Evolutionary conservation across 2,888 invertebrate genomes (phyloP).

Genomic region (Barypeithes pellucidus): DNA sequence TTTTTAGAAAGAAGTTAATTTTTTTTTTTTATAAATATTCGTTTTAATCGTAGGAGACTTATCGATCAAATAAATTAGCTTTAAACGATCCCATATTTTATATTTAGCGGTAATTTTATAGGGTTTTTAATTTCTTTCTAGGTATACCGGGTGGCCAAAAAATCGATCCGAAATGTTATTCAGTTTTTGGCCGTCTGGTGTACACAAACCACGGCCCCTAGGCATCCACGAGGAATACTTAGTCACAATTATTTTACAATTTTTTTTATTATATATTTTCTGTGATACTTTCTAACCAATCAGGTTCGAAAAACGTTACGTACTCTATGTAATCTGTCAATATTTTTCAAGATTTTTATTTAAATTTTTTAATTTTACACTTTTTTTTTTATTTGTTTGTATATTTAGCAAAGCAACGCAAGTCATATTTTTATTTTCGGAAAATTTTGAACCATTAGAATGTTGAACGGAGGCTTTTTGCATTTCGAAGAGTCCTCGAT

Average conservation of each 20-base stretch:
- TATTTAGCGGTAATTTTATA: background rate
- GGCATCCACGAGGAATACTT: conserved; percentile 39
- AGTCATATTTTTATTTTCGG: conserved; percentile 41
- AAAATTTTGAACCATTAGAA: conserved; percentile 18
- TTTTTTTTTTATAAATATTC: background rate
- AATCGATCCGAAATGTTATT: background rate
- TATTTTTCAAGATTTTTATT: conserved; percentile 53
- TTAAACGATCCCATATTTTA: background rate
- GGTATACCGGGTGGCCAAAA: background rate
- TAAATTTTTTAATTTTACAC: conserved; percentile 51
- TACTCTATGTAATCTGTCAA: conserved; percentile 46
- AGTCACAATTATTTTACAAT: conserved; percentile 53
- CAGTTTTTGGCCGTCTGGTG: background rate
- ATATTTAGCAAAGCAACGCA: conserved; percentile 38
- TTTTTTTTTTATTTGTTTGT: conserved; percentile 43
- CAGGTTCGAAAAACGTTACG: conserved; percentile 57
- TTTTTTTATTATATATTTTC: conserved; percentile 59
- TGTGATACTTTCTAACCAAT: conserved; percentile 65
- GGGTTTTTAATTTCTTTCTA: conserved; percentile 19
- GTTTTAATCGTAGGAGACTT: background rate
- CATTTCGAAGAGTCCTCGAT: too few species aligned
- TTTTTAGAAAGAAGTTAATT: conserved; percentile 13
- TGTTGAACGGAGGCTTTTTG: too few species aligned
- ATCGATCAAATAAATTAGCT: background rate
- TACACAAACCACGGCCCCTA: background rate